Evolutionary conservation across 2,797 vertebrate genomes (phyloP).

Genomic region (Psittacula derbiana): DNA sequence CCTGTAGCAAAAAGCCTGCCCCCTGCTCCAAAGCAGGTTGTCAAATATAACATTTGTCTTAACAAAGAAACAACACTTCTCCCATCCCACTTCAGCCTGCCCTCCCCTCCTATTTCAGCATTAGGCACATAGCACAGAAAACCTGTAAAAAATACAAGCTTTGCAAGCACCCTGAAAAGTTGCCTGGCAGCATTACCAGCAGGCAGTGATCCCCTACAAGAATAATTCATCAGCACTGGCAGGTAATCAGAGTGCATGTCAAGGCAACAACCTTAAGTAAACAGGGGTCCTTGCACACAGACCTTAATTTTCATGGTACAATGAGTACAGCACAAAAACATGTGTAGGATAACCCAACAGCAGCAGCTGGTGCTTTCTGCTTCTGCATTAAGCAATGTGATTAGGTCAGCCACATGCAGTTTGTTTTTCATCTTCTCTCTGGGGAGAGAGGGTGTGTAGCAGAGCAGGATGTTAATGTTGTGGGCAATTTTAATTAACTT

Average conservation of each 20-base stretch:
- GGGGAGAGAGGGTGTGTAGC: neutral
- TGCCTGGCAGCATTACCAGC: neutral
- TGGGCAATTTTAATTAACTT: neutral
- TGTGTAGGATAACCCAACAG: neutral
- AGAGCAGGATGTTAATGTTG: neutral
- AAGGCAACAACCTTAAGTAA: neutral
- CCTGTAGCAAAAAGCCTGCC: neutral
- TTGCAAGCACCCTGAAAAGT: neutral
- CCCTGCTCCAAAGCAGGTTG: neutral
- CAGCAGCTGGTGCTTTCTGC: conserved; percentile 8
- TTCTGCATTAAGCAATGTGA: neutral
- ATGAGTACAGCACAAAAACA: neutral
- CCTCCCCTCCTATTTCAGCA: neutral
- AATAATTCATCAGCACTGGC: neutral
- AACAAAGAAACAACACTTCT: neutral
- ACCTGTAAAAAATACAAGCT: neutral
- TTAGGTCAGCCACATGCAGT: neutral
- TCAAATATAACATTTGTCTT: neutral
- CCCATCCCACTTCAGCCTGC: neutral
- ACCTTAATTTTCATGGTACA: neutral
- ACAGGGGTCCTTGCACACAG: neutral
- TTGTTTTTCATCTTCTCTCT: conserved; percentile 17
- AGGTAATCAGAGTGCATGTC: neutral
- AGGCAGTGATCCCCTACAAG: neutral
- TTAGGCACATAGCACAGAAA: neutral